Evolutionary conservation across 2,113 vertebrate genomes (phyloP), one percentile per base, ranked within the genome.

Genomic region (Xiphorhynchus elegans): DNA sequence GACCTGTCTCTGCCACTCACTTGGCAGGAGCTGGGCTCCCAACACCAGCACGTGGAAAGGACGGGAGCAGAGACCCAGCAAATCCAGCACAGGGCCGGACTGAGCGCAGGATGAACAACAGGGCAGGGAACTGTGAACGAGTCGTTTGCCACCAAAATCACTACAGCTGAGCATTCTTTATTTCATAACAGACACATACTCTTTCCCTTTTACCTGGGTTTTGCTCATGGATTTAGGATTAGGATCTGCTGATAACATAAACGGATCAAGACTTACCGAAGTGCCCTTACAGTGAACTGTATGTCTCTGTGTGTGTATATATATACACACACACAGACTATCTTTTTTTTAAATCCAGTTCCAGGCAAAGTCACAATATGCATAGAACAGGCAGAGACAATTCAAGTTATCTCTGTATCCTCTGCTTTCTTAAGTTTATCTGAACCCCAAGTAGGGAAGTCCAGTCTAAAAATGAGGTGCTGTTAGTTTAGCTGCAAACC

Each of bases 231-330:
- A 84, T 72, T 96, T 93, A 88, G 87, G 87, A 96, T 97, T 97
- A 96, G 50, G 83, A 93, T 74, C 68, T 90, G 83, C 90, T 96
- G 96, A 92, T 92, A 94, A 86, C 79, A 96, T 95, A 95, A 96
- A 96, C 69, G 68, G 95, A 96, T 96, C 73, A 90, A 60, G 90
- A 86, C 20, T 90, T 92, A 93, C 79, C 49, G 28, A 72, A 84
- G 56, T 86, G 92, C 60, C 93, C 96, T 96, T 37, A 94, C 31
- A 72, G 28, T 90, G 90, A 96, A 96, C 90, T 88, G 33, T 53
- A 42, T 23, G 39, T 69, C 72, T 93, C 49, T 62, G 44, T 47
- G 46, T 42, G 9, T 49, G 50, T 7, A 82, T 5, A 35, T 13
- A 63, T 19, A 46, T 6, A 16, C 3, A 60, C 1, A 58, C 31